Evolutionary conservation across 2,888 invertebrate species (phyloP).

Genomic region (Hemicrepidius hirtus): DNA sequence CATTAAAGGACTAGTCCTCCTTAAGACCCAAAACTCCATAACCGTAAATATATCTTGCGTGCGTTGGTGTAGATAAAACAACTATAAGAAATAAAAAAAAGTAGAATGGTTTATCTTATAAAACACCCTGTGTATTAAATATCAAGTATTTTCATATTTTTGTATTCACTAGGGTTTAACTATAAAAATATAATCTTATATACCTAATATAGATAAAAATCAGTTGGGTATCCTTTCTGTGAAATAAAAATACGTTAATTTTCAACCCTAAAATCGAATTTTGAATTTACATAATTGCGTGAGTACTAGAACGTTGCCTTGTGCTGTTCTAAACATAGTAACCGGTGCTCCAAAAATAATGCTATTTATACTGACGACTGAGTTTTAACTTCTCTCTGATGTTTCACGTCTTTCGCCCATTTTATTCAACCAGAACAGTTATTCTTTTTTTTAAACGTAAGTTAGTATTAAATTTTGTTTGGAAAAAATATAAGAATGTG

Average conservation of each 20-base stretch:
- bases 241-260: neutral
- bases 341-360: slow-evolving; percentile 53
- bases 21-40: too few species aligned
- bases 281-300: slow-evolving; percentile 24
- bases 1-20: too few species aligned
- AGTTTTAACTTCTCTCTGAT: slow-evolving; percentile 18
- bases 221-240: neutral
- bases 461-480: neutral
- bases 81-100: too few species aligned
- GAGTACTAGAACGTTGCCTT: slow-evolving; percentile 24
- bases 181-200: slow-evolving; percentile 1
- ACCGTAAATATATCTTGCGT: too few species aligned
- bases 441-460: slow-evolving; percentile 18
- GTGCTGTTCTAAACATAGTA: slow-evolving; percentile 54
- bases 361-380: slow-evolving; percentile 39
- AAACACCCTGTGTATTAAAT: too few species aligned
- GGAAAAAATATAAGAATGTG: too few species aligned
- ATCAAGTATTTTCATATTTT: too few species aligned
- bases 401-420: slow-evolving; percentile 29
- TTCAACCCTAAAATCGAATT: slow-evolving; percentile 28
- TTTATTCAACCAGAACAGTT: neutral
- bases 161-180: neutral
- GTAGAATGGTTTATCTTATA: too few species aligned
- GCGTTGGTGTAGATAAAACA: too few species aligned
- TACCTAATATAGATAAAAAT: slow-evolving; percentile 6